Evolutionary conservation across 2,797 vertebrate species (phyloP).

Genomic region (Myotis vivesi): DNA sequence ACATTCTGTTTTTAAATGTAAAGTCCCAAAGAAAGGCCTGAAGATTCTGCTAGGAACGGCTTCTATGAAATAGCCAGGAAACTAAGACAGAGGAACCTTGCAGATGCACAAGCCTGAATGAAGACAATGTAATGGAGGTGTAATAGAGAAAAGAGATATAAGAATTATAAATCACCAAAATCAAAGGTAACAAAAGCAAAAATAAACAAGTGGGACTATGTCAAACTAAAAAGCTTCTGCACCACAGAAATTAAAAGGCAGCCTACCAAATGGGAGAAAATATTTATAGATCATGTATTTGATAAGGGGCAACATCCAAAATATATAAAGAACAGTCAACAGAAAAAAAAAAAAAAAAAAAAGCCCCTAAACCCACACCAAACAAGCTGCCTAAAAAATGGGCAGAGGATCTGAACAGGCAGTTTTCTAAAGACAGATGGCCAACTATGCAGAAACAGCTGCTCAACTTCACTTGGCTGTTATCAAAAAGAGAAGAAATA

Average conservation of each 20-base stretch:
- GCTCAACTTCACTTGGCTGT: not conserved
- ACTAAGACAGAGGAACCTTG: not conserved
- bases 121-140: not conserved
- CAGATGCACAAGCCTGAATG: not conserved
- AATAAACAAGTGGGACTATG: not conserved
- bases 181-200: not conserved
- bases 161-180: not conserved
- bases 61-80: not conserved
- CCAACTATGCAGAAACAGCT: not conserved
- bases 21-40: not conserved
- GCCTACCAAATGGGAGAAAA: not conserved
- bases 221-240: not conserved
- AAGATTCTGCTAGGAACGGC: not conserved
- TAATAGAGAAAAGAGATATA: not conserved
- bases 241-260: not conserved
- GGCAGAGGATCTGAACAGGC: not conserved
- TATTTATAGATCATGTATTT: not conserved
- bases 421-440: not conserved
- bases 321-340: not conserved
- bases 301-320: not conserved
- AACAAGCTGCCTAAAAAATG: not conserved
- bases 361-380: not conserved
- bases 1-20: not conserved
- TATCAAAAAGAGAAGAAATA: not conserved
- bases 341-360: not conserved